Conservation (phyloP, 2,888 invertebrate genomes). For the Dendrolimus houi region DNA sequence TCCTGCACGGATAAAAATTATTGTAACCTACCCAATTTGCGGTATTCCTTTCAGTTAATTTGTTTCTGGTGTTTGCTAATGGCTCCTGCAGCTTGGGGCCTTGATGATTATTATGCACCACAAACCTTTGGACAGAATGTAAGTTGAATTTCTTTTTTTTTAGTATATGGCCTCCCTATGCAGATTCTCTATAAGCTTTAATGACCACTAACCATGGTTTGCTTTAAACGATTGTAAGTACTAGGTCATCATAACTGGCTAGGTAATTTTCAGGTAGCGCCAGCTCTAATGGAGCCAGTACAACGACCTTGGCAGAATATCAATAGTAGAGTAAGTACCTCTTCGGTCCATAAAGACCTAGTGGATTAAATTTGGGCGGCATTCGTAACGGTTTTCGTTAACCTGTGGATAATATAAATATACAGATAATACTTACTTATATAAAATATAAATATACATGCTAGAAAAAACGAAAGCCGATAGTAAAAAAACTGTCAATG, state of each 20-base stretch:
- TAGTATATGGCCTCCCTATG: no score
- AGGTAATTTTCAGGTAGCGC: conserved; percentile 21
- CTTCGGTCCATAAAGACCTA: neutral
- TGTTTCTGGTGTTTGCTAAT: conserved; percentile 59
- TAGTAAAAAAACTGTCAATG: no score
- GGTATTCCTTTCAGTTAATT: conserved; percentile 40
- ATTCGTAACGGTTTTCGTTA: no score
- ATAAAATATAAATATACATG: no score
- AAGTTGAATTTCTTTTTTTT: conserved; percentile 15
- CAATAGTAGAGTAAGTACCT: conserved; percentile 26
- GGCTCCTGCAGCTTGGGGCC: conserved; percentile 26
- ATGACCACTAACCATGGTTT: no score
- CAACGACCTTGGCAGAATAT: conserved; percentile 30
- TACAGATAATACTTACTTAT: no score
- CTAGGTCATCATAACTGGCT: conserved; percentile 7
- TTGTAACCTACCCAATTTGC: no score
- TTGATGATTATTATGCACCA: conserved; percentile 49
- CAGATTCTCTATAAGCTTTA: no score
- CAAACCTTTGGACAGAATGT: conserved; percentile 58
- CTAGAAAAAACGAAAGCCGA: no score
- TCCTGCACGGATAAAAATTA: no score
- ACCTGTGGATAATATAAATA: no score
- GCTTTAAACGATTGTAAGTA: conserved; percentile 1
- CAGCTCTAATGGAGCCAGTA: conserved; percentile 37
- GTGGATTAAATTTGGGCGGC: no score